Conservation (phyloP, 2,797 vertebrate genomes). For the Microcaecilia unicolor region DNA sequence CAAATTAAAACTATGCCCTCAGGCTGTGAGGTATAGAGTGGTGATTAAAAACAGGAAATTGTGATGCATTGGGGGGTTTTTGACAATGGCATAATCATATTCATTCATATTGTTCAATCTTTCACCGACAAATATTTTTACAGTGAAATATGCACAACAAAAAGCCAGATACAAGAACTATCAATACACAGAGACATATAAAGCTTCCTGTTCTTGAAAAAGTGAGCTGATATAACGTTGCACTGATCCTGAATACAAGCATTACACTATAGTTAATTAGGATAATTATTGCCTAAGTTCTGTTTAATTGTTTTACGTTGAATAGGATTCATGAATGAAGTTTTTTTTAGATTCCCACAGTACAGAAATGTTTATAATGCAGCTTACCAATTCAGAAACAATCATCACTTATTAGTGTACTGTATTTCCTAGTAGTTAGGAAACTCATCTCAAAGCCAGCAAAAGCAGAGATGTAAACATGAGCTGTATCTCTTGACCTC, state of each 20-base stretch:
- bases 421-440: conserved; percentile 40
- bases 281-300: conserved; percentile 62
- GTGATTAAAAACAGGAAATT: conserved; percentile 97
- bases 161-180: conserved; percentile 52
- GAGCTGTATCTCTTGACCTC: conserved; percentile 52
- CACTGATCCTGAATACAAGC: conserved; percentile 55
- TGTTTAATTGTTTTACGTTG: conserved; percentile 61
- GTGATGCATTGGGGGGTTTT: conserved; percentile 87
- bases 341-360: conserved; percentile 30
- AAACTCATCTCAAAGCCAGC: conserved; percentile 25
- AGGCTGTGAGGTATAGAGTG: conserved; percentile 84
- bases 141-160: conserved; percentile 75
- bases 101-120: conserved; percentile 94
- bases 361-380: conserved; percentile 9
- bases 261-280: conserved; percentile 61
- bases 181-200: conserved; percentile 56
- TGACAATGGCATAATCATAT: conserved; percentile 95
- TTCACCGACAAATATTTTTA: conserved; percentile 76
- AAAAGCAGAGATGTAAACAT: conserved; percentile 38
- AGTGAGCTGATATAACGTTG: conserved; percentile 43
- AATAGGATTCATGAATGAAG: conserved; percentile 44
- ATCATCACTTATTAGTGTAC: conserved; percentile 42
- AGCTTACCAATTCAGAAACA: conserved; percentile 25
- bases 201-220: conserved; percentile 51
- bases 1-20: conserved; percentile 91